Base-by-base conservation (phyloP, 1,140 invertebrate species). In the Pinna nobilis region DNA sequence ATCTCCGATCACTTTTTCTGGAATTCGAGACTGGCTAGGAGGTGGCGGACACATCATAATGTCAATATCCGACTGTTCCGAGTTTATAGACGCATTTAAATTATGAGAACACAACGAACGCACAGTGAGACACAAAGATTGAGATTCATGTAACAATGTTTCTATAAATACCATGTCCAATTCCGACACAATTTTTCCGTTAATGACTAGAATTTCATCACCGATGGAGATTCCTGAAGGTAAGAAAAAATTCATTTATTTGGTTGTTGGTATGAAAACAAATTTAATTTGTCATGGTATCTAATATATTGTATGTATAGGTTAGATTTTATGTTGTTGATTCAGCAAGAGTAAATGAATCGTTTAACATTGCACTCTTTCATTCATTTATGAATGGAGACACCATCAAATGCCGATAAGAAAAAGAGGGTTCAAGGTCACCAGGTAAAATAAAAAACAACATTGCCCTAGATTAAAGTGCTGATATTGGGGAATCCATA, bases 101-200 rank as follows among this genome's bases (percentile, higher is more conserved):
- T 96, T 95, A 88, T 98, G 96, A 1, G 95, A 97, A 79, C 96
- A 92, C n/a, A 96, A 97, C 23, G 96, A 98, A 0, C 97, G 92
- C 93, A 98, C 97, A 94, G 98, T 98, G 93, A 98, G 95, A 90
- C 96, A 97, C n/a, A 99, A 92, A 32, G 95, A 94, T 39, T 96
- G 92, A 86, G 98, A 97, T 89, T 98, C 97, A 90, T 98, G 96
- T 69, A 99, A 91, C 39, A 98, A 94, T 94, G 87, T 88, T 89
- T 98, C 97, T 84, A 99, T 92, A 91, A 97, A 98, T 95, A 99
- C 98, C 97, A 99, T 99, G 92, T 99, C 97, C 90, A 99, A 91
- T 90, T 98, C 97, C 76, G 95, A 96, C 50, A 99, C 97, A 85
- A 98, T 96, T 74, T 97, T 96, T 75, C 97, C 96, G 90, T 99